Base-by-base conservation (phyloP, 2,113 vertebrate species). In the Cromileptes altivelis region DNA sequence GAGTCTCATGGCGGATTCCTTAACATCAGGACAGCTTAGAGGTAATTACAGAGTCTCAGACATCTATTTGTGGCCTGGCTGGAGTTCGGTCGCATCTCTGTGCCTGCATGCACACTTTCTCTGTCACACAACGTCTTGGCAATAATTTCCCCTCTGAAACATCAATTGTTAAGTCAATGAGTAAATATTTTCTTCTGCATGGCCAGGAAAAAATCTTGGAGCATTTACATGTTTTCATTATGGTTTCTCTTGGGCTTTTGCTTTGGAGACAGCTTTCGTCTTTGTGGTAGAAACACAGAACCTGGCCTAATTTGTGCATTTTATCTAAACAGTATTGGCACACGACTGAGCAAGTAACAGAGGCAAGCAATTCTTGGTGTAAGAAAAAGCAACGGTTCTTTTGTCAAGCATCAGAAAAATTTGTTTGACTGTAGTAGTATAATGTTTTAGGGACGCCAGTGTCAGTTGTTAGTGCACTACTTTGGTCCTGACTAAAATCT, bases 171-270 rank as follows among this genome's bases (percentile, higher is more conserved):
- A 45, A 70, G 49, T 78, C 82, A 73, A 49, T 67, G 61, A 68
- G 81, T 85, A 78, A 89, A 82, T 79, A 78, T 88, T 89, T 90
- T 87, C 53, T 60, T 73, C 23, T 62, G 14, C 23, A 53, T 25
- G 58, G 75, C 58, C 52, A 27, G 69, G 33, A 68, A 65, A 30
- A 30, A 60, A 55, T 53, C 37, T 86, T 40, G 8, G 52, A 70
- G n/a, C 47, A 49, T 89, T 78, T 81, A 23, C 15, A 37, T 79
- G 75, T 72, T 88, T 88, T 88, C 60, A 52, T 78, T 64, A 52
- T 68, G 70, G 78, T 75, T 91, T 86, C 49, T 79, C 57, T 78
- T 47, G 61, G 74, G 62, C 55, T 83, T 87, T 89, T 68, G 47
- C 45, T 88, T 73, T 23, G 2, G 57, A 67, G 73, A 69, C 19